Conservation (phyloP, 2,888 invertebrate species). For the Ornithoptera alexandrae region DNA sequence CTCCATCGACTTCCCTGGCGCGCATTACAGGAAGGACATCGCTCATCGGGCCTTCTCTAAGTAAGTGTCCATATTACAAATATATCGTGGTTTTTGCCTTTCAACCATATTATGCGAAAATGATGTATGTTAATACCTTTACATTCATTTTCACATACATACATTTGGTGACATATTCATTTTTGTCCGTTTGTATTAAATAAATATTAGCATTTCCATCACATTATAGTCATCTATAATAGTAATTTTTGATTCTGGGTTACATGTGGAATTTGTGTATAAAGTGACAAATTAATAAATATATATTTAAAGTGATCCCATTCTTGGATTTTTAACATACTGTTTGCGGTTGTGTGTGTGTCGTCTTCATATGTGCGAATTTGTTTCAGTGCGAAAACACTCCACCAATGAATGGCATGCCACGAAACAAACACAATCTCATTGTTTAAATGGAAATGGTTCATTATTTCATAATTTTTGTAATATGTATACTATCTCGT, state of each 20-base stretch:
- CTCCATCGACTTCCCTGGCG: slow-evolving; percentile 89
- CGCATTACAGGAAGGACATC: slow-evolving; percentile 93
- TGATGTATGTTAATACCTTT: no score
- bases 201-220: no score
- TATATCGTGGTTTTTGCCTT: background rate
- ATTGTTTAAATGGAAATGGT: background rate
- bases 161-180: no score
- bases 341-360: slow-evolving; percentile 2
- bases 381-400: slow-evolving; percentile 38
- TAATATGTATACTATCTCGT: background rate
- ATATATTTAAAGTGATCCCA: no score
- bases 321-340: background rate
- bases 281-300: no score
- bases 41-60: slow-evolving; percentile 91
- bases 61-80: slow-evolving; percentile 71
- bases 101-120: background rate
- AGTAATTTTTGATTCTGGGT: no score
- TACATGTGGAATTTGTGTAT: no score
- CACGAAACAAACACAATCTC: slow-evolving; percentile 4
- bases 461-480: background rate
- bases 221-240: no score
- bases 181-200: no score
- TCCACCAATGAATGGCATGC: slow-evolving; percentile 32
- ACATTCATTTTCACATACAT: no score
- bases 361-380: slow-evolving; percentile 19